Conservation (phyloP, 2,113 vertebrate species). For the Eudyptes chrysolophus region DNA sequence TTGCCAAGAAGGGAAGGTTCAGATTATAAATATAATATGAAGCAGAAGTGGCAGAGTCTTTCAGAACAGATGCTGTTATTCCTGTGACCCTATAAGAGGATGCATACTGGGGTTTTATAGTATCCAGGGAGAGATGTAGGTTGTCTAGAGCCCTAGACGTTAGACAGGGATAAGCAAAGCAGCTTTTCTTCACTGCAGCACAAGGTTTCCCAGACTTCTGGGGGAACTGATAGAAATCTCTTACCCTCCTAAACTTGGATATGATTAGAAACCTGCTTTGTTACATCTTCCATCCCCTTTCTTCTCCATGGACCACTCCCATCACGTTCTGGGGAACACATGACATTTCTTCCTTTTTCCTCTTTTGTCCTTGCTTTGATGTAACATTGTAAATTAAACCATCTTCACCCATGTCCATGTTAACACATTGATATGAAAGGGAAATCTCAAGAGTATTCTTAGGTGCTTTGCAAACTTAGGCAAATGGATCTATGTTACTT, state of each 20-base stretch:
- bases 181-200: neutral
- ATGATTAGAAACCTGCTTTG: neutral
- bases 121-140: neutral
- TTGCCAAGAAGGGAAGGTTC: neutral
- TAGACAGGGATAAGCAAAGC: neutral
- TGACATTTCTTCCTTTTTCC: neutral
- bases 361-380: neutral
- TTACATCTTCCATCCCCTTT: neutral
- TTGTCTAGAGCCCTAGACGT: neutral
- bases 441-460: neutral
- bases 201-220: neutral
- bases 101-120: neutral
- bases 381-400: neutral
- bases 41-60: neutral
- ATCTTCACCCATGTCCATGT: neutral
- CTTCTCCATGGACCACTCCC: neutral
- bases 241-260: neutral
- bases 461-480: neutral
- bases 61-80: neutral
- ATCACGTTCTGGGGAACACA: neutral
- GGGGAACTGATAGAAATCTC: neutral
- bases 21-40: neutral
- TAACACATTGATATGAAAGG: neutral
- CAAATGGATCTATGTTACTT: neutral
- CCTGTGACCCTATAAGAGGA: neutral